Base-by-base conservation (phyloP, 2,113 vertebrate species). In the Calonectris borealis region DNA sequence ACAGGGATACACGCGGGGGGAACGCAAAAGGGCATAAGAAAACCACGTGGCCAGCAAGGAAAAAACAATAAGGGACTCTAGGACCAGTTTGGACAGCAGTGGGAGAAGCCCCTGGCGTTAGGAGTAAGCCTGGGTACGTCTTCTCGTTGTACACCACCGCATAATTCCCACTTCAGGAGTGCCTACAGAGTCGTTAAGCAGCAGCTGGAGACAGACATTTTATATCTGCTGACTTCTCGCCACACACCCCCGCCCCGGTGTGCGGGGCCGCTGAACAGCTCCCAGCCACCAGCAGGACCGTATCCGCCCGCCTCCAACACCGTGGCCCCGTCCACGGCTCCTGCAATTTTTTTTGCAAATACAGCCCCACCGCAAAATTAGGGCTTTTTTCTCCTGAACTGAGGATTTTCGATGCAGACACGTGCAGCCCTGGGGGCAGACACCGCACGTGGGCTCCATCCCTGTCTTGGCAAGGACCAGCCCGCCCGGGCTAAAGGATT, bases 121-220 rank as follows among this genome's bases (percentile, higher is more conserved):
- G 77, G 57, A 80, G 16, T 42, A 24, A 27, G 42, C 26, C 81
- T 25, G 66, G 26, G 17, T 8, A 0, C 7, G 1, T 11, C 84
- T 31, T 36, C 66, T 36, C 3, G 0, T 21, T 7, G 1, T 2
- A 7, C 1, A 5, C 7, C 34, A 36, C 4, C 6, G 0, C 1
- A 0, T 10, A 51, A 68, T 51, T 46, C n/a, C 58, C 31, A 6
- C 58, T 13, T 17, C 13, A 15, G 3, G 34, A 22, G 40, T 1
- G 14, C 9, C 80, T 16, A 1, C 31, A 15, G 36, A 48, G 65
- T 6, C 0, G 1, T 12, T 26, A 17, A 55, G 62, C 46, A 57
- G 77, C 65, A 52, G 68, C 42, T 70, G 52, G 36, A 44, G 57
- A 7, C 0, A 11, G n/a, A 22, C 5, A 3, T 3, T 57, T 36